Conservation (phyloP, 2,113 vertebrate species). For the Macrotis lagotis region DNA sequence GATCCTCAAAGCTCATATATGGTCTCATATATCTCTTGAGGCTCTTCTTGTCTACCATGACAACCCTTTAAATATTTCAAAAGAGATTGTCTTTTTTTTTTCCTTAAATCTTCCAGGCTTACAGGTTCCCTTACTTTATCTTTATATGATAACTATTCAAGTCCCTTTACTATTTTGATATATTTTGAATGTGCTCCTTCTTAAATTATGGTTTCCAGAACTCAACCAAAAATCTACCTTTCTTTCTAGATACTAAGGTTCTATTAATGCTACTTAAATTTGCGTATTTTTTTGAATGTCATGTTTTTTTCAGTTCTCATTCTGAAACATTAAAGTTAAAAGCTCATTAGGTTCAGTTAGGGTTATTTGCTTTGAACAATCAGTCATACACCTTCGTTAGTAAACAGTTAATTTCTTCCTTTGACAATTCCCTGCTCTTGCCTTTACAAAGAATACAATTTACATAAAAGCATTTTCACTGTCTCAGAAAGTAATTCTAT, state of each 20-base stretch:
- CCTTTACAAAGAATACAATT: not conserved
- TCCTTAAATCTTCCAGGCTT: not conserved
- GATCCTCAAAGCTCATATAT: not conserved
- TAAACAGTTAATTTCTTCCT: not conserved
- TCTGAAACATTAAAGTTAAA: not conserved
- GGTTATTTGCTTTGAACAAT: not conserved
- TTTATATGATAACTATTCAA: not conserved
- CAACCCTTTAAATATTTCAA: not conserved
- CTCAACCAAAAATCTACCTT: not conserved
- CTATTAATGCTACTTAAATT: not conserved
- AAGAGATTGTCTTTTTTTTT: not conserved
- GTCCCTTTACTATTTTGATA: not conserved
- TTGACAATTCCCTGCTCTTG: not conserved
- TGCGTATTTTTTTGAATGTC: not conserved
- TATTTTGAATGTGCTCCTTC: not conserved
- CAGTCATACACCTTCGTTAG: not conserved
- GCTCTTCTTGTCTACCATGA: not conserved
- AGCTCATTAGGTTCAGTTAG: not conserved
- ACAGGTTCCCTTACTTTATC: not conserved
- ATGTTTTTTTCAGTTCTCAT: not conserved
- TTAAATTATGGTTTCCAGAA: not conserved
- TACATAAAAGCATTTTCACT: not conserved
- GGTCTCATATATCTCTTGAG: not conserved
- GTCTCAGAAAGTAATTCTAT: not conserved
- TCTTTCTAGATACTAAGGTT: not conserved